Evolutionary conservation across 2,113 vertebrate genomes (phyloP).

Genomic region (Aldabrachelys gigantea): DNA sequence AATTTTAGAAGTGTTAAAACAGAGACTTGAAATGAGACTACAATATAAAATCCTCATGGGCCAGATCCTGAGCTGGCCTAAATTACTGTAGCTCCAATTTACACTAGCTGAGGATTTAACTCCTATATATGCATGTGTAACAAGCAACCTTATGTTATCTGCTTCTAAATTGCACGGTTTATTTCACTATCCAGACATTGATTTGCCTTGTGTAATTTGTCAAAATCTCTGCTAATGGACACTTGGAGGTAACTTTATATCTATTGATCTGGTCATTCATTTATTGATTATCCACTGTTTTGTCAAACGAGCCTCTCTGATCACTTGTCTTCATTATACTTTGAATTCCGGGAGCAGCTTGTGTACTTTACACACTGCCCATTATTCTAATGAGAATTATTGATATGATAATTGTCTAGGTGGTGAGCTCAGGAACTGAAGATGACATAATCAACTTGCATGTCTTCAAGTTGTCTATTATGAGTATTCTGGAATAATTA

Average conservation of each 20-base stretch:
- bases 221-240: slow-evolving; percentile 56
- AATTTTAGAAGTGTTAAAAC: slow-evolving; percentile 31
- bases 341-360: slow-evolving; percentile 59
- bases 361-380: slow-evolving; percentile 27
- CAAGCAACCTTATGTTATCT: slow-evolving; percentile 20
- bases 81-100: not conserved
- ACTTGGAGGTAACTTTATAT: slow-evolving; percentile 34
- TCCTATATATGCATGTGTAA: not conserved
- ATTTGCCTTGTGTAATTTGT: slow-evolving; percentile 58
- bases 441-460: slow-evolving; percentile 27
- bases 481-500: slow-evolving; percentile 54
- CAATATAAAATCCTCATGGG: not conserved
- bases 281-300: slow-evolving; percentile 67
- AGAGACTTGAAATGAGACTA: not conserved
- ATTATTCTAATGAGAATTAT: slow-evolving; percentile 71
- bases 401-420: slow-evolving; percentile 65
- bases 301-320: slow-evolving; percentile 46
- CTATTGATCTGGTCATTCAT: slow-evolving; percentile 63
- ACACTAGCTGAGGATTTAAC: not conserved
- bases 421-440: slow-evolving; percentile 6
- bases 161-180: not conserved
- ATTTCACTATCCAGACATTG: slow-evolving; percentile 6
- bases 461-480: slow-evolving; percentile 38
- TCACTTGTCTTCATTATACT: slow-evolving; percentile 47
- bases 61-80: not conserved